These are phyloP conservation scores for Dryoscopus gambensis DNA, from an alignment of 2,113 vertebrate genomes.

Conservation along the genomic window DNA sequence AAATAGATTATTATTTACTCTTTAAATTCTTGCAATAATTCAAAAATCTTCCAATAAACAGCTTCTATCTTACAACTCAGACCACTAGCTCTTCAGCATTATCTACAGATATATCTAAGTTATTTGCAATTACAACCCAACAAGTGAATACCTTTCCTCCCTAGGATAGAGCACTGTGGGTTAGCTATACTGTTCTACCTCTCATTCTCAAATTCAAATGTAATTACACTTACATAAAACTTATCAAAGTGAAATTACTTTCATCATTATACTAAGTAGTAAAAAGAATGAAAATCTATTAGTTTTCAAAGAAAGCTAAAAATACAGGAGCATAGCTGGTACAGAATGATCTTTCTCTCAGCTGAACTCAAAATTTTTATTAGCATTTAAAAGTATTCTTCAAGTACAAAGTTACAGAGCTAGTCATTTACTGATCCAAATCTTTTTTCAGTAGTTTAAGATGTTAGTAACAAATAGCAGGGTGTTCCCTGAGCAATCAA, in stretches of 20 bases:
- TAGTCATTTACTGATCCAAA: neutral
- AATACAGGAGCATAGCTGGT: neutral
- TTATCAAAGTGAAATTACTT: neutral
- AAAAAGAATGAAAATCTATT: neutral
- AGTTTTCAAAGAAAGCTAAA: neutral
- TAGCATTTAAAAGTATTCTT: neutral
- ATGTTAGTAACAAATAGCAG: neutral
- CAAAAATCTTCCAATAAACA: fast-evolving
- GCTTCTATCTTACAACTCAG: neutral
- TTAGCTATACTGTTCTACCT: neutral
- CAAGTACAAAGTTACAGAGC: neutral
- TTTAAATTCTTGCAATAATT: neutral
- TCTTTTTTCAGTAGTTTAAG: neutral
- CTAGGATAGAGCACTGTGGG: neutral
- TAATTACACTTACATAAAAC: neutral
- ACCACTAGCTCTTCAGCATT: neutral
- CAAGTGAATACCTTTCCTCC: neutral
- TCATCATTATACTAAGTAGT: neutral
- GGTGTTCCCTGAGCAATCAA: neutral
- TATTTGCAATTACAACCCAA: neutral
- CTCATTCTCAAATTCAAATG: neutral
- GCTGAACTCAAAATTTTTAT: neutral
- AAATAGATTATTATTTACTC: neutral
- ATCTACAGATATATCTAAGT: neutral
- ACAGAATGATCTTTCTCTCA: neutral